A percentile compares a stretch with the other conserved stretches of the same genome.
Evolutionary conservation across 2,113 vertebrate species (phyloP).

Genomic region (Oenanthe oenanthe): DNA sequence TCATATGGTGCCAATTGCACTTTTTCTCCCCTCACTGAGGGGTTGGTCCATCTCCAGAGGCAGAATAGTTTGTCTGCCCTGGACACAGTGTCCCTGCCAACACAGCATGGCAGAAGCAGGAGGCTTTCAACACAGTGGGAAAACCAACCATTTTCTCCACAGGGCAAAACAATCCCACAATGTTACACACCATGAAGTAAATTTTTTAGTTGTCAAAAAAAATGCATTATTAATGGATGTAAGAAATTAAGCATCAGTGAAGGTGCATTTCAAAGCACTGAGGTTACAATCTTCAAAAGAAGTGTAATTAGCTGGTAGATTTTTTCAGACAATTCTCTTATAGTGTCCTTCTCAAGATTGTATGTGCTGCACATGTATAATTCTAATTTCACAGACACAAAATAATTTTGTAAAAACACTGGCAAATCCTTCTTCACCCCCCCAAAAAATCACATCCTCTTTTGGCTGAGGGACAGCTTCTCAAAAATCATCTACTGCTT

Average conservation of each 20-base stretch:
- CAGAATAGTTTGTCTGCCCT: conserved; percentile 44
- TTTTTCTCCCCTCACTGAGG: background rate
- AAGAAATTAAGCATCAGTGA: background rate
- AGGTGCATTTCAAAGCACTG: background rate
- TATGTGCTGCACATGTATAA: background rate
- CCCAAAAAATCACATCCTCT: conserved; percentile 33
- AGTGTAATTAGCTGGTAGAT: background rate
- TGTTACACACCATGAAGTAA: background rate
- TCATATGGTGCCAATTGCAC: background rate
- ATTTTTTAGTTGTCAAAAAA: background rate
- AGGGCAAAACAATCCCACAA: background rate
- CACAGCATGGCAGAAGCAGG: conserved; percentile 22
- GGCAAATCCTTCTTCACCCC: background rate
- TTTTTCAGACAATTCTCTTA: background rate
- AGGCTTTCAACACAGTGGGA: background rate
- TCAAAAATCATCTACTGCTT: background rate
- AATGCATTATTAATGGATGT: background rate
- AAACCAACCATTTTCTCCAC: background rate
- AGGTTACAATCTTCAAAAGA: background rate
- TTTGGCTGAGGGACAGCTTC: conserved; percentile 31
- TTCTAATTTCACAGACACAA: background rate
- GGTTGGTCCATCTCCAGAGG: conserved; percentile 44
- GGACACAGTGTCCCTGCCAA: background rate
- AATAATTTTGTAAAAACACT: background rate
- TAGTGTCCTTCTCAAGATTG: background rate